A percentile compares a stretch with the other conserved stretches of the same genome.
phyloP scores from a whole-genome alignment of 2,113 vertebrate genomes.

The Scophthalmus maximus region DNA sequence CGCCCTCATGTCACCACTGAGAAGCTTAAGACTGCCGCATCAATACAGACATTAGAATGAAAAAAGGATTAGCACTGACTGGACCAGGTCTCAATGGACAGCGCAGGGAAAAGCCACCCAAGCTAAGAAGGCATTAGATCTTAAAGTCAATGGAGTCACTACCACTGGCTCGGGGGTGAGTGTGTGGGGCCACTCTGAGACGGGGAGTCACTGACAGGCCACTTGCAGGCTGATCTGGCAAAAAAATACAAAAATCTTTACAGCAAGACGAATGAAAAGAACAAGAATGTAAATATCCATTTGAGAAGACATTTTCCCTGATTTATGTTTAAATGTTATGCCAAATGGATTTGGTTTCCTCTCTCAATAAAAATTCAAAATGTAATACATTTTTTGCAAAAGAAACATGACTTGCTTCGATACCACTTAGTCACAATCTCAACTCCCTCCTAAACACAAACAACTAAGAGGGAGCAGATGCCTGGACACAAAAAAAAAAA shows the following conservation, averaged over 20 bases:
- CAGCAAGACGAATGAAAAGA: background rate
- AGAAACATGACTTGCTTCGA: conserved; percentile 15
- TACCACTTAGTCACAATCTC: background rate
- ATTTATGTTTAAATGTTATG: background rate
- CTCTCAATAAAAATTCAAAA: background rate
- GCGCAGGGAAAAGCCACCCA: conserved; percentile 57
- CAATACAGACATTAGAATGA: conserved; percentile 74
- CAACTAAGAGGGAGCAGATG: conserved; percentile 27
- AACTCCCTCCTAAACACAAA: conserved; percentile 9
- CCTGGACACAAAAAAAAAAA: conserved; percentile 11
- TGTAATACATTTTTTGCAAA: conserved; percentile 12
- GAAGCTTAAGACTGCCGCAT: conserved; percentile 66
- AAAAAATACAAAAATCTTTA: background rate
- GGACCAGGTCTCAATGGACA: conserved; percentile 68
- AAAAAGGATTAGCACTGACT: conserved; percentile 70
- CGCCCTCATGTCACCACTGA: conserved; percentile 56
- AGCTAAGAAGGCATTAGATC: conserved; percentile 65
- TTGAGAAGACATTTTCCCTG: background rate
- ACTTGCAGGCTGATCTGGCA: conserved; percentile 6
- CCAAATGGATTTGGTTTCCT: conserved; percentile 12
- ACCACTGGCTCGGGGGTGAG: conserved; percentile 24
- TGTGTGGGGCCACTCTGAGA: conserved; percentile 33
- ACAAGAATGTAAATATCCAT: background rate
- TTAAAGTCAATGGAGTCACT: conserved; percentile 64
- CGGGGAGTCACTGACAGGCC: conserved; percentile 1